Conservation (phyloP, 2,888 invertebrate species). For the Cordilura impudica region DNA sequence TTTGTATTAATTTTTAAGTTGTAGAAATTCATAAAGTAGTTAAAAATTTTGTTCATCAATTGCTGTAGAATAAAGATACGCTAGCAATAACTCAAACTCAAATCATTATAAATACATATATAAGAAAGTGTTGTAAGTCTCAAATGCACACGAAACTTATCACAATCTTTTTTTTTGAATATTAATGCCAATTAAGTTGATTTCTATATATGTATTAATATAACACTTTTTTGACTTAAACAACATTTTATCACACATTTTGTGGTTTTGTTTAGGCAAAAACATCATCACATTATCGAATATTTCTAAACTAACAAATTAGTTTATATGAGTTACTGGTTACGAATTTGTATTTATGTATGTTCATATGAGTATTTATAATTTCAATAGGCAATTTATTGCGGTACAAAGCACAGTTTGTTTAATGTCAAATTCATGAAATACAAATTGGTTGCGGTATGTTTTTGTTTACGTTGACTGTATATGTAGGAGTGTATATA, state of each 20-base stretch:
- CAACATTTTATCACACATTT: constrained; percentile 55
- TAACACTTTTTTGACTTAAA: constrained; percentile 48
- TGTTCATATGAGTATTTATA: constrained; percentile 36
- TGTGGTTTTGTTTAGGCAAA: constrained; percentile 44
- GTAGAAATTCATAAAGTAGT: no score
- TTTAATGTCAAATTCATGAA: constrained; percentile 57
- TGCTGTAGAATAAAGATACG: no score
- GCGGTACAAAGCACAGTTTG: constrained; percentile 53
- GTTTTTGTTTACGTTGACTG: constrained; percentile 12
- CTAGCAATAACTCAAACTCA: no score
- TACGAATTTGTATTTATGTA: neutral
- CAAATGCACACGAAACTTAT: no score
- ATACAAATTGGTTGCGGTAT: constrained; percentile 55
- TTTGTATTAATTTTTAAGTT: no score
- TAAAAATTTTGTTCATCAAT: no score
- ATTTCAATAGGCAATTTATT: constrained; percentile 56
- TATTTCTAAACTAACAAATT: constrained; percentile 46
- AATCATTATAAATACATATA: no score
- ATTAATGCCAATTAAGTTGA: no score
- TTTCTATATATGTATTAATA: no score
- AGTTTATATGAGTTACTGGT: neutral
- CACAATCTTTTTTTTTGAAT: no score
- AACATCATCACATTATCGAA: constrained; percentile 52
- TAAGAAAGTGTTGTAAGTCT: no score
- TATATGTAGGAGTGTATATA: neutral